phyloP scores from a whole-genome alignment of 2,113 vertebrate genomes.

The Pao palembangensis region DNA sequence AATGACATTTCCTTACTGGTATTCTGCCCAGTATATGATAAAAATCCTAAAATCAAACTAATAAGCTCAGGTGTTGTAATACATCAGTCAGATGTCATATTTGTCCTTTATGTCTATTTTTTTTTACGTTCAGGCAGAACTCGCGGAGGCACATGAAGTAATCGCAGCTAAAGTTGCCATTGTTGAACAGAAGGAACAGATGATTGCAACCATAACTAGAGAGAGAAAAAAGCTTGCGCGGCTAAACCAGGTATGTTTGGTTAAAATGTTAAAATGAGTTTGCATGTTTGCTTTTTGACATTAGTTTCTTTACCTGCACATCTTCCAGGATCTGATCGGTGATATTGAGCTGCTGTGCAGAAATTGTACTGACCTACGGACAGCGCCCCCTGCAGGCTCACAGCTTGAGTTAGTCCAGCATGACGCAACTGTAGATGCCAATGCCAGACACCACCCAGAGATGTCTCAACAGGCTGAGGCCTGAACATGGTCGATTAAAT shows the following conservation, averaged over 20 bases:
- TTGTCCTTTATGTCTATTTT: too few species aligned
- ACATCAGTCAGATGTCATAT: too few species aligned
- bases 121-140: constrained; percentile 38
- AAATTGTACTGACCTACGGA: constrained; percentile 1
- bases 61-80: not conserved
- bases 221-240: constrained; percentile 55
- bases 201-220: not conserved
- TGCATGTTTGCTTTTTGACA: not conserved
- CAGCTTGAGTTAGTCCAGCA: too few species aligned
- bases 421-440: fast-evolving
- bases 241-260: constrained; percentile 56
- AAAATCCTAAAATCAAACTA: too few species aligned
- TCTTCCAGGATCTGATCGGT: constrained; percentile 41
- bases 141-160: constrained; percentile 24
- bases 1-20: too few species aligned
- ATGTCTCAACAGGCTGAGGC: not conserved
- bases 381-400: not conserved
- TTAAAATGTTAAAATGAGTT: not conserved
- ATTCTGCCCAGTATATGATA: too few species aligned
- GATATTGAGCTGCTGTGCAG: constrained; percentile 35
- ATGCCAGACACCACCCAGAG: not conserved
- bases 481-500: constrained; percentile 30
- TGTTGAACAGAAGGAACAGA: constrained; percentile 23
- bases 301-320: not conserved
- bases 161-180: constrained; percentile 33